Evolutionary conservation across 2,888 invertebrate species (phyloP).

Genomic region (Masnerella sp.): DNA sequence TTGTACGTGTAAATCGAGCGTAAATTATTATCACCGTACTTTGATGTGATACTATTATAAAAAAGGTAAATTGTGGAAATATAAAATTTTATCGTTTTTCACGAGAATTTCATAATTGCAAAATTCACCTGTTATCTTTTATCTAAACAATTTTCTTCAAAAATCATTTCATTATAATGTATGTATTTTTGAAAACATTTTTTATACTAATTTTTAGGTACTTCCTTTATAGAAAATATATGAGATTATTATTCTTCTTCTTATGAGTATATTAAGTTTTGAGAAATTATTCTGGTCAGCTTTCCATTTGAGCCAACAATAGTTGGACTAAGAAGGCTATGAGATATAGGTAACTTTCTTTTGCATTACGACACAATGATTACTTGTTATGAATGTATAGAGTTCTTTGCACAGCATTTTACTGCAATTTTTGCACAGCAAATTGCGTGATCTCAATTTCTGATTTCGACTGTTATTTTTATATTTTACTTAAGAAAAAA

Average conservation of each 20-base stretch:
- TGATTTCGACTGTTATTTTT: no score
- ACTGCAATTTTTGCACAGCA: background rate
- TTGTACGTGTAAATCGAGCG: no score
- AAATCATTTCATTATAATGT: no score
- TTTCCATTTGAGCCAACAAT: constrained; percentile 11
- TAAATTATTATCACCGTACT: no score
- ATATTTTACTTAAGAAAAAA: no score
- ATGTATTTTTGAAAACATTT: background rate
- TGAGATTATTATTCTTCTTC: background rate
- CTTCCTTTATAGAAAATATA: background rate
- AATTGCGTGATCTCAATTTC: background rate
- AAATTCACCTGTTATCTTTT: background rate
- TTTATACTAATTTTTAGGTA: background rate
- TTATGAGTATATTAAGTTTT: background rate
- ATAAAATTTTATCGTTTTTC: no score
- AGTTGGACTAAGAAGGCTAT: constrained; percentile 19
- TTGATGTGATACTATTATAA: background rate
- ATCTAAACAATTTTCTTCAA: background rate
- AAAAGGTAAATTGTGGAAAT: background rate
- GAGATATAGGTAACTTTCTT: constrained; percentile 23
- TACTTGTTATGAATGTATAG: background rate
- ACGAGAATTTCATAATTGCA: background rate
- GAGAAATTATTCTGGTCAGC: background rate
- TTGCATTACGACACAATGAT: constrained; percentile 14
- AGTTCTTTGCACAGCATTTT: constrained; percentile 1